These are phyloP conservation scores for Aegotheles bennettii DNA, from an alignment of 2,113 vertebrate genomes.

Conservation along the genomic window DNA sequence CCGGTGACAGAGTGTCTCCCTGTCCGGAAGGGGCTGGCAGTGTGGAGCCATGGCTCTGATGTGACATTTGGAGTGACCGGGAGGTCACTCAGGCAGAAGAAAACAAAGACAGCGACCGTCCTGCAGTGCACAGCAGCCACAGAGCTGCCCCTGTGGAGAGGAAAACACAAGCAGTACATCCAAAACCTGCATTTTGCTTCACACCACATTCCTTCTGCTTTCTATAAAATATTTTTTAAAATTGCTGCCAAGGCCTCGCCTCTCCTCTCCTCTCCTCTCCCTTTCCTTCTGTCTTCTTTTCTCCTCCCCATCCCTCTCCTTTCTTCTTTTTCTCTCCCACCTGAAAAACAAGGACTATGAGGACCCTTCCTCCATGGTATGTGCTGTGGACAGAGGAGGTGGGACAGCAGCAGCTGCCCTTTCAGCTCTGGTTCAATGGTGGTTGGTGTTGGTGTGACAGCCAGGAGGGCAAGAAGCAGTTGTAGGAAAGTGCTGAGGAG, in stretches of 20 bases:
- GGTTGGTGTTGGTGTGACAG: neutral
- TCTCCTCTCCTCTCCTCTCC: fast-evolving
- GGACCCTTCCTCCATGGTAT: neutral
- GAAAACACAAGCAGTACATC: neutral
- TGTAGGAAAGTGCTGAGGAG: neutral
- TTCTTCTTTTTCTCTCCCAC: neutral
- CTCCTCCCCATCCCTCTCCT: fast-evolving
- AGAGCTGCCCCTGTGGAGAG: neutral
- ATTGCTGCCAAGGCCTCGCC: neutral
- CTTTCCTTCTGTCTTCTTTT: fast-evolving
- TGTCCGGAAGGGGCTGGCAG: neutral
- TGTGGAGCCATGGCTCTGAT: neutral
- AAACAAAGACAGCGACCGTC: neutral
- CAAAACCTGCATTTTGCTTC: neutral
- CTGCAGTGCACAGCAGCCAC: neutral
- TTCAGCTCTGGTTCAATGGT: neutral
- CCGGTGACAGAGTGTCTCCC: neutral
- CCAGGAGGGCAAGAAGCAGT: neutral
- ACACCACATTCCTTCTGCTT: neutral
- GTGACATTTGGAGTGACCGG: neutral
- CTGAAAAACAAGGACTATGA: neutral
- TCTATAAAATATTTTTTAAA: neutral
- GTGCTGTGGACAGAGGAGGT: neutral
- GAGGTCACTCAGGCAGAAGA: neutral
- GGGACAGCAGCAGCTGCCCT: neutral